Evolutionary conservation across 2,797 vertebrate genomes (phyloP), one percentile per base, ranked within the genome.

Genomic region (Graptemys geographica): DNA sequence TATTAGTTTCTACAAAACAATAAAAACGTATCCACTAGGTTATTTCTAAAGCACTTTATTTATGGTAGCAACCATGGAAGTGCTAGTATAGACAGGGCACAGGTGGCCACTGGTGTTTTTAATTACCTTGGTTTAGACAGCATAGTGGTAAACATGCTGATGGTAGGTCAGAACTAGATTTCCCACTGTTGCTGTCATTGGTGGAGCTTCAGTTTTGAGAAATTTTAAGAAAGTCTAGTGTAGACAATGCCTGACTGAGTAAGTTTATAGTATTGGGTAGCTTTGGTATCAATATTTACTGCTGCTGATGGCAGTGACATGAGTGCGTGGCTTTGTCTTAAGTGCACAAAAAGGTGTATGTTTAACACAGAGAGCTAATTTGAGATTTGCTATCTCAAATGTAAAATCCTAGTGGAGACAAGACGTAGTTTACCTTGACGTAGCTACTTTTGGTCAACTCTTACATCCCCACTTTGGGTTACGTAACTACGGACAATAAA

Each of bases 171-270:
- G 1, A 11, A 80, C 95, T 96, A 72, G 93, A 81, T 47, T 84
- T n/a, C 85, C 15, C 25, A 72, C 88, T 49, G 83, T 33, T 79
- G 13, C 89, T 94, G 88, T 89, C 83, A 41, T 41, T 3, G 76
- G 81, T 84, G 84, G 74, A 53, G 90, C 93, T 37, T 62, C 59
- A 62, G 56, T 69, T 33, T 16, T 1, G 88, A 90, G 89, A 1
- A 72, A 80, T 72, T 23, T 21, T 37, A 37, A 59, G 57, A 92
- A 81, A 94, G 80, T 72, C 93, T 44, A 69, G 69, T 90, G 8
- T 33, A 11, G 47, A 31, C 47, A 56, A 2, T 28, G 87, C 55
- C 84, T 92, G 0, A 81, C 86, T 83, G 88, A 5, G 37, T 53
- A 31, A 0, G 87, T 95, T 92, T 3, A 3, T 91, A 85, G 95